A percentile compares a stretch with the other conserved stretches of the same genome.
Conservation (phyloP, 2,888 invertebrate species). For the Chorisops tibialis region DNA sequence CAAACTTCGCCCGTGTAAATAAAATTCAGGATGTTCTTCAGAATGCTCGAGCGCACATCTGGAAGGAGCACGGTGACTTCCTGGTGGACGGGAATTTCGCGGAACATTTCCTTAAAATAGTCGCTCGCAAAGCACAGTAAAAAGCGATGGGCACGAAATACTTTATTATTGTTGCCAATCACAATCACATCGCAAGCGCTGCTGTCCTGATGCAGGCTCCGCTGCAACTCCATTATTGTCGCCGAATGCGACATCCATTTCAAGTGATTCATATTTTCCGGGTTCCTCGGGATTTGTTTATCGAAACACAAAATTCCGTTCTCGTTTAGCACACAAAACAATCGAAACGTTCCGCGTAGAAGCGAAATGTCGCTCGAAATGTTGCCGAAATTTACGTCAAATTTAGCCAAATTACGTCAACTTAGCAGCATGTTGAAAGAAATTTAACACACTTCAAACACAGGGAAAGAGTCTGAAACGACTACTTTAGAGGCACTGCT, state of each 20-base stretch:
- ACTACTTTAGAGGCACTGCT: too few relatives aligned
- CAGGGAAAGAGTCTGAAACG: too few relatives aligned
- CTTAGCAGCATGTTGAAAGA: background rate
- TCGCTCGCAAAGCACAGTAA: slow-evolving; percentile 50
- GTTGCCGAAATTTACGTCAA: slow-evolving; percentile 1
- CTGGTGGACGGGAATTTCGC: slow-evolving; percentile 45
- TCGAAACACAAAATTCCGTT: background rate
- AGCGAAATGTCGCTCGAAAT: slow-evolving; percentile 13
- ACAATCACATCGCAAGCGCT: slow-evolving; percentile 47
- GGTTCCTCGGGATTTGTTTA: background rate
- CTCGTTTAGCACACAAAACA: background rate
- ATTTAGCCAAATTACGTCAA: background rate
- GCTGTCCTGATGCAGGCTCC: slow-evolving; percentile 42
- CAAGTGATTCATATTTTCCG: slow-evolving; percentile 44
- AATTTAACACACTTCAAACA: background rate
- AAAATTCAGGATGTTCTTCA: slow-evolving; percentile 47
- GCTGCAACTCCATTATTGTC: slow-evolving; percentile 49
- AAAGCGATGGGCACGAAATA: slow-evolving; percentile 48
- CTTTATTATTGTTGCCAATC: slow-evolving; percentile 41
- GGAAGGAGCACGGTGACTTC: slow-evolving; percentile 47
- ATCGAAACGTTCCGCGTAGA: slow-evolving; percentile 11
- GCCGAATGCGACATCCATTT: slow-evolving; percentile 52
- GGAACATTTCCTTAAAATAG: slow-evolving; percentile 44
- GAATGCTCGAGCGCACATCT: slow-evolving; percentile 45
- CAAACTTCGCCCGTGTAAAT: slow-evolving; percentile 50